These are phyloP conservation scores for Cheiracanthium punctorium DNA, from an alignment of 2,888 invertebrate species.

Conservation along the genomic window DNA sequence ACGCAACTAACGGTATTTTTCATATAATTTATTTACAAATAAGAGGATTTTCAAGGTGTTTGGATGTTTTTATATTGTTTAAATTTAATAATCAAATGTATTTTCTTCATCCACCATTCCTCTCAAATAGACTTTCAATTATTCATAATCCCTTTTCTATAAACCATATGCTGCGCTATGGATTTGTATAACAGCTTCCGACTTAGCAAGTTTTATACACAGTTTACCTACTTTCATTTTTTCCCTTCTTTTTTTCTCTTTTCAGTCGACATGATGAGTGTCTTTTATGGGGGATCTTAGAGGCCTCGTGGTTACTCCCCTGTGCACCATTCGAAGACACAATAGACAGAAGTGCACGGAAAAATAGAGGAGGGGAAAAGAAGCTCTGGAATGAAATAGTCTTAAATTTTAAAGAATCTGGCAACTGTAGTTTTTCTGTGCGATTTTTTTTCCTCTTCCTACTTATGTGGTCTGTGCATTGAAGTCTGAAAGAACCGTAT, in stretches of 20 bases:
- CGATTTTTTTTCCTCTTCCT: neutral
- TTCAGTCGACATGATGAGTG: neutral
- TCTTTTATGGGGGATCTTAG: neutral
- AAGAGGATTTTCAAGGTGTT: too few relatives aligned
- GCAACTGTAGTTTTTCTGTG: neutral
- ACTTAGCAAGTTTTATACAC: too few relatives aligned
- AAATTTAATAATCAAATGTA: too few relatives aligned
- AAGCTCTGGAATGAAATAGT: neutral
- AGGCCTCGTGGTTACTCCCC: neutral
- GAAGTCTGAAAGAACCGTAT: neutral
- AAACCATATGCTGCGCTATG: too few relatives aligned
- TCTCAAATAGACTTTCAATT: too few relatives aligned
- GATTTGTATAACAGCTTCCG: too few relatives aligned
- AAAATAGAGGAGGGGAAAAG: neutral
- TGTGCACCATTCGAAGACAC: neutral
- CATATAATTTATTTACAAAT: too few relatives aligned
- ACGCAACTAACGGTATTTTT: too few relatives aligned
- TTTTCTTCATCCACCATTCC: too few relatives aligned
- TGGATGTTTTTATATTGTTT: too few relatives aligned
- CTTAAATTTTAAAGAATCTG: neutral
- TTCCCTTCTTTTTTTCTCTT: neutral
- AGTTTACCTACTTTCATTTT: neutral
- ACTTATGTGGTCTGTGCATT: neutral
- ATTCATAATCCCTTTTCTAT: too few relatives aligned
- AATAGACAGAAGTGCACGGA: neutral